Evolutionary conservation across 2,888 invertebrate species (phyloP).

Genomic region (Sarcophaga rosellei): DNA sequence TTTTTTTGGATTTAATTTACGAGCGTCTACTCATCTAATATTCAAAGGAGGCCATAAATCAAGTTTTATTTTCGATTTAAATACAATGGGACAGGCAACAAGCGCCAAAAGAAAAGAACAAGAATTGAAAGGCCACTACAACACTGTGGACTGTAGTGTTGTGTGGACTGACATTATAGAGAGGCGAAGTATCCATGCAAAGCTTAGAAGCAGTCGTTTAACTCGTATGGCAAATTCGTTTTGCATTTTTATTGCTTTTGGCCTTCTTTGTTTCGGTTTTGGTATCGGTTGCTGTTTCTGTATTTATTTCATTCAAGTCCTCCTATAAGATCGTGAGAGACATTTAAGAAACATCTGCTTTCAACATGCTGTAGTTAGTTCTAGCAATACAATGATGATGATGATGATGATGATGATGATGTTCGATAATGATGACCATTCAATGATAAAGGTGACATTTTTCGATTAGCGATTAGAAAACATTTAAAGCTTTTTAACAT

Average conservation of each 20-base stretch:
- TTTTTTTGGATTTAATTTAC: slow-evolving; percentile 47
- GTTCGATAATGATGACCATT: slow-evolving; percentile 56
- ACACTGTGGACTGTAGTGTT: neutral
- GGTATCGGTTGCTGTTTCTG: neutral
- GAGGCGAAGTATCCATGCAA: slow-evolving; percentile 9
- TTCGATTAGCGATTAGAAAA: slow-evolving; percentile 68
- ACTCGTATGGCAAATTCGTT: slow-evolving; percentile 54
- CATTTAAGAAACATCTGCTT: slow-evolving; percentile 63
- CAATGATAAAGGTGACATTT: slow-evolving; percentile 67
- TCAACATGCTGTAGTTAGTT: neutral
- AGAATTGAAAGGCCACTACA: neutral
- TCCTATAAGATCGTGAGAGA: slow-evolving; percentile 43
- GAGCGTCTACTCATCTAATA: slow-evolving; percentile 66
- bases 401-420: neutral
- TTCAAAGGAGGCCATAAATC: slow-evolving; percentile 64
- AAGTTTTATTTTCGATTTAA: slow-evolving; percentile 64
- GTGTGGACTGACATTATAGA: slow-evolving; percentile 11
- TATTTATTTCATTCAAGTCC: neutral
- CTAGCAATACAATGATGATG: neutral
- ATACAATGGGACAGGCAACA: slow-evolving; percentile 42
- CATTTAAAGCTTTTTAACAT: slow-evolving; percentile 61
- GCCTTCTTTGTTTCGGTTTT: slow-evolving; percentile 12
- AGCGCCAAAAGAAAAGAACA: slow-evolving; percentile 49
- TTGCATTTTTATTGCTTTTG: slow-evolving; percentile 66
- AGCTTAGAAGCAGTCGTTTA: slow-evolving; percentile 29